Base-by-base conservation (phyloP, 2,888 invertebrate species). In the Cryptocheilus praepositus region DNA sequence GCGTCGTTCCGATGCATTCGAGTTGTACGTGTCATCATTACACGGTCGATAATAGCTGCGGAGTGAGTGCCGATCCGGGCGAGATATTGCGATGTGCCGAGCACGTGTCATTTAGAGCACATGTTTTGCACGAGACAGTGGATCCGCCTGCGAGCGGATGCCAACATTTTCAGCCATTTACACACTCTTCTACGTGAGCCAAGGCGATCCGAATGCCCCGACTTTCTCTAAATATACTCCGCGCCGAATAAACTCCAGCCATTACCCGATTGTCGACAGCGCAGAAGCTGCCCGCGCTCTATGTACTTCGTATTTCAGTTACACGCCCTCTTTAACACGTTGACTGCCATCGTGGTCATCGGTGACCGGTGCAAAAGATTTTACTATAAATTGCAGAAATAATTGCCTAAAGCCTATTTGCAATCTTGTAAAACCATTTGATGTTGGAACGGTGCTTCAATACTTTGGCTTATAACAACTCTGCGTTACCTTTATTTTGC, bases 161-260 rank as follows among this genome's bases (percentile, higher is more conserved):
- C 66, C 69, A 66, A 69, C 60, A 61, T 66, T 57, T 69, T 66
- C 53, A 66, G 61, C 53, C 65, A 66, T 61, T 66, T 65, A 61
- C 58, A 54, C 43, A 19, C 21, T 13, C 46, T 51, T 36, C 59
- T 21, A 53, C 11, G n/a, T 36, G 19, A 15, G 57, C 67, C 63
- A 67, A 67, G 58, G 54, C 49, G 45, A 36, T 25, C 19, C 43
- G 52, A 56, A n/a, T 61, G 51, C 67, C 36, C 28, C 22, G 46
- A 61, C 64, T 61, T 64, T 45, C 46, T 64, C 57, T 56, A 65
- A 68, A 68, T 68, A 68, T 54, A 68, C 28, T 65, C 36, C 28
- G 3, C 28, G 11, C 21, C 8, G 54, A 51, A 61, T 65, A 61
- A 68, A 61, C 61, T 56, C 54, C 16, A 13, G 13, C 45, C 45